phyloP scores from a whole-genome alignment of 2,797 vertebrate genomes.

The Hippopotamyrus pictus region DNA sequence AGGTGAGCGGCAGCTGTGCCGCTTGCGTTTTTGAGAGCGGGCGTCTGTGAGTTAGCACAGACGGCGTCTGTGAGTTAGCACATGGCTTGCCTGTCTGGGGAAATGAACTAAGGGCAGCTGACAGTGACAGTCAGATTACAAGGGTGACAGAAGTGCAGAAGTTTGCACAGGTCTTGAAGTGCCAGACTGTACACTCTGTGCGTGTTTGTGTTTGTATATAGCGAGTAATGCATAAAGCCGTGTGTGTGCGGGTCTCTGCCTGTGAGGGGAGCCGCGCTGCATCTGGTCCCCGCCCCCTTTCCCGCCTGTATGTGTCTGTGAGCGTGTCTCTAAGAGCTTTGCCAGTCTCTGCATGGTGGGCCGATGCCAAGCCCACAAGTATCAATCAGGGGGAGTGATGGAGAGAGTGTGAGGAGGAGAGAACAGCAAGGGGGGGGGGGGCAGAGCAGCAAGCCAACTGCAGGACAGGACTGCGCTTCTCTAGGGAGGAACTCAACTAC shows the following conservation, averaged over 20 bases:
- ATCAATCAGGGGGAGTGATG: constrained; percentile 10
- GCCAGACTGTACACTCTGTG: background rate
- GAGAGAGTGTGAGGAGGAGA: background rate
- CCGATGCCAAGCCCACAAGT: constrained; percentile 1
- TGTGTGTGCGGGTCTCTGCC: background rate
- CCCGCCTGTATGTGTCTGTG: background rate
- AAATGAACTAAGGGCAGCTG: background rate
- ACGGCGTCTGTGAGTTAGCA: constrained; percentile 11
- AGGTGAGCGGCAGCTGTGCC: constrained; percentile 10
- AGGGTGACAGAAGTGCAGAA: background rate
- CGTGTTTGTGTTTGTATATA: background rate
- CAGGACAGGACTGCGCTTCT: background rate
- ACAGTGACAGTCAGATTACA: background rate
- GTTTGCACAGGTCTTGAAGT: constrained; percentile 5
- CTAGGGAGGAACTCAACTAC: background rate
- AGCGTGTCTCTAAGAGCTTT: background rate
- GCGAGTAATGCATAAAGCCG: background rate
- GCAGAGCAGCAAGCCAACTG: background rate
- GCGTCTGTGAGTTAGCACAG: background rate
- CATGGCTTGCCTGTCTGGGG: background rate
- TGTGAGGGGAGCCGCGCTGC: background rate
- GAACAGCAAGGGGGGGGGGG: background rate
- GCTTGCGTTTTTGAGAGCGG: background rate
- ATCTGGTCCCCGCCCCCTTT: background rate
- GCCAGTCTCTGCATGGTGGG: constrained; percentile 8